Evolutionary conservation across 23 tunicate species (phyloP).

Genomic region (Clavelina lepadiformis): DNA sequence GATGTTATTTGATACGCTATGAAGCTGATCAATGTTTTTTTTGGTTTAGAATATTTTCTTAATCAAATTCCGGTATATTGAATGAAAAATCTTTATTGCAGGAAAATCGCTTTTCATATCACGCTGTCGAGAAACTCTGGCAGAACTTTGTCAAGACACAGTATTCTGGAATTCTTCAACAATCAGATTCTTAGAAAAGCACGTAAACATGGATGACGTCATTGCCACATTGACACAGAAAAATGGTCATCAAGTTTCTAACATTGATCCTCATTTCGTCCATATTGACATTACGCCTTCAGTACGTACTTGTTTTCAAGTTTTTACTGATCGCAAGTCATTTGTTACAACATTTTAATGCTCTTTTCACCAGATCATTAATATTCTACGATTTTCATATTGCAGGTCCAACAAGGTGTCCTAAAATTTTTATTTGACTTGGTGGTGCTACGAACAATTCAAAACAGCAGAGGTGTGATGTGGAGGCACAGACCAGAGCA

Average conservation of each 20-base stretch:
- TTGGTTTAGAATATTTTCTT: too few species aligned
- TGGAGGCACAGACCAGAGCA: slow-evolving; percentile 42
- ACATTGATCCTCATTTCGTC: slow-evolving; percentile 18
- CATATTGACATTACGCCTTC: slow-evolving; percentile 55
- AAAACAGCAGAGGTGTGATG: slow-evolving; percentile 32
- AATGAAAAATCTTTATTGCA: neutral
- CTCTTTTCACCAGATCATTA: too few species aligned
- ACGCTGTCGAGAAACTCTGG: slow-evolving; percentile 28
- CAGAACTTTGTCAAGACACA: neutral
- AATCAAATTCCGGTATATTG: too few species aligned
- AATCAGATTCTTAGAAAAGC: slow-evolving; percentile 46
- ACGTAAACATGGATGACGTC: slow-evolving; percentile 30
- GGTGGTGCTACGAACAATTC: slow-evolving; percentile 32
- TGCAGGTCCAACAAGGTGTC: slow-evolving; percentile 13
- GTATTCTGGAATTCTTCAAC: slow-evolving; percentile 19
- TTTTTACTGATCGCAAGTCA: neutral
- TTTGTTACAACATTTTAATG: too few species aligned
- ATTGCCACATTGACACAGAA: slow-evolving; percentile 9
- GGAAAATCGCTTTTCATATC: slow-evolving; percentile 48
- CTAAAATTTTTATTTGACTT: slow-evolving; percentile 30
- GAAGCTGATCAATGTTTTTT: neutral
- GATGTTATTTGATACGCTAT: neutral
- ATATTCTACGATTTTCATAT: neutral
- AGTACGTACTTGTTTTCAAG: slow-evolving; percentile 10
- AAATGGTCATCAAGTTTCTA: neutral